Evolutionary conservation across 2,113 vertebrate genomes (phyloP).

Genomic region (Castor canadensis): DNA sequence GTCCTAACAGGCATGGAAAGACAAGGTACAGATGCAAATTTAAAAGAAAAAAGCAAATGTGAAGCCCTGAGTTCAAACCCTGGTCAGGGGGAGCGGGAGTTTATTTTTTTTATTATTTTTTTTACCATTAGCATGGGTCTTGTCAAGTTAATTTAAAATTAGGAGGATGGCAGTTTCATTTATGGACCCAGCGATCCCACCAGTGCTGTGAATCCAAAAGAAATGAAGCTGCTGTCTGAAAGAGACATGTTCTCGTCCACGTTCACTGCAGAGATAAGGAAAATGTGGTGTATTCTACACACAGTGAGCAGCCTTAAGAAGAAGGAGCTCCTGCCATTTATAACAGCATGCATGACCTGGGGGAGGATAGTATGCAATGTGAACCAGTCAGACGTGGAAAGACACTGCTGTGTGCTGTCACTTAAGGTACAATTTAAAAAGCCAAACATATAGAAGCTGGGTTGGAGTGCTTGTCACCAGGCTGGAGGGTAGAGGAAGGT

Average conservation of each 20-base stretch:
- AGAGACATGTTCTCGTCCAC: neutral
- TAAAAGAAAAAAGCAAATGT: constrained; percentile 12
- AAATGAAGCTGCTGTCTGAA: neutral
- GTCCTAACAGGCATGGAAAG: neutral
- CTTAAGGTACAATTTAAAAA: neutral
- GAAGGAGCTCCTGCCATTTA: neutral
- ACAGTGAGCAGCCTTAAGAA: no score
- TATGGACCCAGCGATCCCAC: neutral
- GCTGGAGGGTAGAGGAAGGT: neutral
- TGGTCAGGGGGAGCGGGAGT: no score
- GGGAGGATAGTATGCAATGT: neutral
- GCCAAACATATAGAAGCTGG: neutral
- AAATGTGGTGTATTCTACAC: neutral
- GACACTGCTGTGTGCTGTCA: neutral
- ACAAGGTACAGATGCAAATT: neutral
- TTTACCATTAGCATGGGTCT: neutral
- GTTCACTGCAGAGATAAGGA: neutral
- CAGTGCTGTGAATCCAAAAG: neutral
- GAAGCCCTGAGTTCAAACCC: no score
- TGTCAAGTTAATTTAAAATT: constrained; percentile 26
- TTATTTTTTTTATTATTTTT: no score
- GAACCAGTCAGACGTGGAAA: neutral
- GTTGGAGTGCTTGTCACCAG: no score
- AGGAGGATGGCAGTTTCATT: neutral
- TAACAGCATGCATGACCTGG: neutral